phyloP scores from a whole-genome alignment of 2,888 invertebrate species.

The Mylabris sibirica region DNA sequence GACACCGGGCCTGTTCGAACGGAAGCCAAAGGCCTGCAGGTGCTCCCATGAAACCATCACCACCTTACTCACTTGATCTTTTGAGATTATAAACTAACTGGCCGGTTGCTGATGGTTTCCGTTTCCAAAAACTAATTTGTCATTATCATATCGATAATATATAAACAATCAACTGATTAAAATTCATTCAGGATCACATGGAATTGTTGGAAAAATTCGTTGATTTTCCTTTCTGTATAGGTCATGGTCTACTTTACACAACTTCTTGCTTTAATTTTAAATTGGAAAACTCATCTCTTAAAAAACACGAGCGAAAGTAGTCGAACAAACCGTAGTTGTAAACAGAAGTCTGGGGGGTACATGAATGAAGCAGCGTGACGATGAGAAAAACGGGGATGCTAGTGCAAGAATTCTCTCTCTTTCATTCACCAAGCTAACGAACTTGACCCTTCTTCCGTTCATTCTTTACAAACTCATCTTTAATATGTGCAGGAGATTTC shows the following conservation, averaged over 20 bases:
- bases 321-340: conserved; percentile 44
- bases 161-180: not conserved
- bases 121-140: conserved; percentile 11
- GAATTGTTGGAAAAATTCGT: conserved; percentile 1
- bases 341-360: conserved; percentile 34
- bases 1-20: conserved; percentile 18
- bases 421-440: conserved; percentile 54
- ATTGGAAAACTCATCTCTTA: conserved; percentile 60
- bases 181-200: no score
- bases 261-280: conserved; percentile 59
- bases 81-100: conserved; percentile 15
- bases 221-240: conserved; percentile 43
- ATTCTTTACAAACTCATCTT: conserved; percentile 5
- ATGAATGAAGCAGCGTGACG: conserved; percentile 45
- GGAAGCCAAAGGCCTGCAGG: conserved; percentile 17
- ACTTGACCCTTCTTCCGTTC: conserved; percentile 40
- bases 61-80: conserved; percentile 8
- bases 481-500: not conserved
- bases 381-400: conserved; percentile 38
- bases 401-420: conserved; percentile 35
- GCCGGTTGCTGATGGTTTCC: conserved; percentile 16
- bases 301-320: conserved; percentile 55
- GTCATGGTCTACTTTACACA: conserved; percentile 61
- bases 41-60: conserved; percentile 16
- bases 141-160: not conserved